phyloP scores from a whole-genome alignment of 2,888 invertebrate genomes.

The Schizaphis graminum region DNA sequence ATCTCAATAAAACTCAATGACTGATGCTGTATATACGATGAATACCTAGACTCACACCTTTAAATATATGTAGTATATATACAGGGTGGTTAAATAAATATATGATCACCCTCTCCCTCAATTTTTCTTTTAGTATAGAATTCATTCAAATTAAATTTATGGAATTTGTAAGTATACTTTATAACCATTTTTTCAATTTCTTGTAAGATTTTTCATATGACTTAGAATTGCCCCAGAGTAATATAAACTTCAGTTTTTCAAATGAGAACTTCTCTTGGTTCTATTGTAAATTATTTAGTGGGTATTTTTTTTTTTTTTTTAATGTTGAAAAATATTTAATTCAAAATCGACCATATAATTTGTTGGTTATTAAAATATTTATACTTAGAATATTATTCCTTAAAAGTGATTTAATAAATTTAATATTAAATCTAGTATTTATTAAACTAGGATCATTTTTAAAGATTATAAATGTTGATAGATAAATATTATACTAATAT shows the following conservation, averaged over 20 bases:
- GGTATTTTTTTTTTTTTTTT: background rate
- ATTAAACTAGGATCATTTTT: too few relatives aligned
- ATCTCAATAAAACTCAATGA: conserved; percentile 38
- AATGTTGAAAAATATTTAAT: background rate
- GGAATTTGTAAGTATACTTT: background rate
- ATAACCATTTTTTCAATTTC: background rate
- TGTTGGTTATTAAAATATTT: background rate
- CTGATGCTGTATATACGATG: background rate
- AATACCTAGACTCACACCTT: background rate
- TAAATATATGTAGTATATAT: background rate
- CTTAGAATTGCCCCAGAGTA: background rate
- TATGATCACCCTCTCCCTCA: background rate
- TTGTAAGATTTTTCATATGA: background rate
- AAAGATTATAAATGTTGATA: too few relatives aligned
- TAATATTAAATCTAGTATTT: too few relatives aligned
- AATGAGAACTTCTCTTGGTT: background rate
- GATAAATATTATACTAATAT: too few relatives aligned
- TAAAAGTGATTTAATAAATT: background rate
- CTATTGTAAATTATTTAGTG: background rate
- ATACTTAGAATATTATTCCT: background rate
- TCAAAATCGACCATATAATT: background rate
- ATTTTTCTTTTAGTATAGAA: background rate
- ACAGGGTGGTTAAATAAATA: background rate
- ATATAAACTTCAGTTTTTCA: background rate
- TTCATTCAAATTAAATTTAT: background rate